These are phyloP conservation scores for Imbricaverruca yamaguchii DNA, from an alignment of 2,888 invertebrate genomes.

Conservation along the genomic window DNA sequence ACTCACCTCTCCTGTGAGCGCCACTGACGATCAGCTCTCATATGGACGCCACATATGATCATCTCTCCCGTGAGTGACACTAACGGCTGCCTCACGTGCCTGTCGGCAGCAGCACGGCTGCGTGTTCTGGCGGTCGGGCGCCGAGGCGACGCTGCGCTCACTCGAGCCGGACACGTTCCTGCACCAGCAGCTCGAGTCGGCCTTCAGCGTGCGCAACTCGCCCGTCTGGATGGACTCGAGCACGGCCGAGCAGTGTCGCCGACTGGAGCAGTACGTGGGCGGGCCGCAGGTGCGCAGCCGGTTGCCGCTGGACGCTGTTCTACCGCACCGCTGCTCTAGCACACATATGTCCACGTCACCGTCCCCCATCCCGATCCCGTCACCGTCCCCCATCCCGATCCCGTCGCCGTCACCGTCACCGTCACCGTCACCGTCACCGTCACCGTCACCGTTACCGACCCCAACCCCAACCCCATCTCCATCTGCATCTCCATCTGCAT, in stretches of 20 bases:
- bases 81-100: background rate
- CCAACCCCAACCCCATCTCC: too few relatives aligned
- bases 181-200: slow-evolving; percentile 70
- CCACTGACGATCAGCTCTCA: too few relatives aligned
- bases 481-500: too few relatives aligned
- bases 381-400: too few relatives aligned
- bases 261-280: slow-evolving; percentile 73
- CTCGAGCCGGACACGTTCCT: slow-evolving; percentile 67
- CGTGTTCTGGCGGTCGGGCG: slow-evolving; percentile 83
- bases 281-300: slow-evolving; percentile 55
- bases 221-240: slow-evolving; percentile 98
- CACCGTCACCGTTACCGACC: too few relatives aligned
- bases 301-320: too few relatives aligned
- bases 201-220: slow-evolving; percentile 69
- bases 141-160: slow-evolving; percentile 54
- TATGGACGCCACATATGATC: too few relatives aligned
- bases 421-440: too few relatives aligned
- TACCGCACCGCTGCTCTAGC: background rate
- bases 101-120: slow-evolving; percentile 85
- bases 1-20: too few relatives aligned
- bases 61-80: background rate
- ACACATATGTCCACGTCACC: too few relatives aligned
- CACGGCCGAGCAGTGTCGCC: slow-evolving; percentile 62
- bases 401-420: too few relatives aligned
- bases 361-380: too few relatives aligned